phyloP scores from a whole-genome alignment of 35 echinoderm and acorn worm species.

The Ophiothrix spiculata region DNA sequence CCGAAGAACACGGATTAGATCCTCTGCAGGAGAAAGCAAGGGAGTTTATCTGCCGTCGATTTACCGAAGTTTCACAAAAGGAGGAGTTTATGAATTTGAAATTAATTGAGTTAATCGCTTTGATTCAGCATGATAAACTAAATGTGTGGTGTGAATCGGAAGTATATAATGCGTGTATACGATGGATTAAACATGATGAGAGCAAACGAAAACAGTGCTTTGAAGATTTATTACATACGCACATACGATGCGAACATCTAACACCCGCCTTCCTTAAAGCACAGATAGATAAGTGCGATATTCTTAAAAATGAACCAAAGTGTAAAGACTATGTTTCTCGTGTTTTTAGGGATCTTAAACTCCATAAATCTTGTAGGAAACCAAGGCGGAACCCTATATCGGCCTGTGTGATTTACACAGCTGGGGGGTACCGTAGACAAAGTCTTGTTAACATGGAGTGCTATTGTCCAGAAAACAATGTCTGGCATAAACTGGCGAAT shows the following conservation, averaged over 20 bases:
- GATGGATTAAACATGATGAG: constrained; percentile 80
- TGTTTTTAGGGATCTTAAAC: constrained; percentile 79
- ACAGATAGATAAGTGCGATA: constrained; percentile 82
- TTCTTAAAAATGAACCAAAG: constrained; percentile 59
- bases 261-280: constrained; percentile 86
- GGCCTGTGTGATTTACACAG: constrained; percentile 84
- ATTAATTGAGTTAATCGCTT: constrained; percentile 53
- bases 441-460: constrained; percentile 85
- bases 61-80: constrained; percentile 81
- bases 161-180: constrained; percentile 87
- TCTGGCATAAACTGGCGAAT: constrained; percentile 66
- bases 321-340: constrained; percentile 93
- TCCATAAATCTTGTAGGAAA: constrained; percentile 62
- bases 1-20: constrained; percentile 65
- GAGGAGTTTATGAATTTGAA: constrained; percentile 94
- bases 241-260: constrained; percentile 77
- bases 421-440: constrained; percentile 85
- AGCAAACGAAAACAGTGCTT: constrained; percentile 57
- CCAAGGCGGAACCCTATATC: constrained; percentile 71
- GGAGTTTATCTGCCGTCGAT: constrained; percentile 77
- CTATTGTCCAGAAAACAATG: constrained; percentile 72
- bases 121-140: constrained; percentile 82
- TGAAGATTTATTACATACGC: constrained; percentile 72
- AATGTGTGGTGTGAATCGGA: constrained; percentile 92
- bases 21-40: constrained; percentile 52